Percentiles rank a stretch among this genome's conserved stretches.
phyloP scores from a whole-genome alignment of 1,140 invertebrate species.

The Drosophila watanabei region DNA sequence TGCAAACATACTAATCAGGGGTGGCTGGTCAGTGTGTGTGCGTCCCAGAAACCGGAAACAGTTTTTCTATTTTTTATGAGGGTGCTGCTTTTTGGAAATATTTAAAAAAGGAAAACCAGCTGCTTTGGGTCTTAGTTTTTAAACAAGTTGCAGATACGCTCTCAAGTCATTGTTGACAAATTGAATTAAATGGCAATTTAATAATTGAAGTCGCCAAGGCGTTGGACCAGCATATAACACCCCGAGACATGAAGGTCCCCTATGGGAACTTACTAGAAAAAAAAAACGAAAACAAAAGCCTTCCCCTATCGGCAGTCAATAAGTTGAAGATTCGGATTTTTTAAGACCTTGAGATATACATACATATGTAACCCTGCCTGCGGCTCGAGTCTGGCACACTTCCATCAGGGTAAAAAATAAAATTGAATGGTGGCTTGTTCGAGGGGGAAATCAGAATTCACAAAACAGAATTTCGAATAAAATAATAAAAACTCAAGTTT shows the following conservation, averaged over 20 bases:
- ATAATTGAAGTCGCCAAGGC: constrained; percentile 64
- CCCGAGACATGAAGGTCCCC: constrained; percentile 47
- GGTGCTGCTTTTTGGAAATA: constrained; percentile 47
- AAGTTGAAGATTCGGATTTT: constrained; percentile 42
- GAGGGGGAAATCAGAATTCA: constrained; percentile 16
- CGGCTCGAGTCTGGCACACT: constrained; percentile 58
- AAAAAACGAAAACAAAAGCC: constrained; percentile 17
- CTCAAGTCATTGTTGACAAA: constrained; percentile 71
- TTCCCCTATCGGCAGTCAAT: constrained; percentile 66
- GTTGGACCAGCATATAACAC: constrained; percentile 63
- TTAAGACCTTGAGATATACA: constrained; percentile 25
- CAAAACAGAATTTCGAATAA: constrained; percentile 19
- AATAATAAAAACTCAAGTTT: constrained; percentile 52
- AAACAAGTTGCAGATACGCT: constrained; percentile 36
- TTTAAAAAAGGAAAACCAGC: constrained; percentile 41
- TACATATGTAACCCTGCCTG: constrained; percentile 3
- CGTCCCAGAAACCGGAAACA: constrained; percentile 65
- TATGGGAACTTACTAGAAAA: constrained; percentile 42
- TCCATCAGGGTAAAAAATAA: constrained; percentile 26
- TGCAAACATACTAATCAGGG: constrained; percentile 78
- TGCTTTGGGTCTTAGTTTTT: constrained; percentile 27
- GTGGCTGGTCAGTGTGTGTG: constrained; percentile 45
- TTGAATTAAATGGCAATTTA: constrained; percentile 74
- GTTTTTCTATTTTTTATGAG: constrained; percentile 67
- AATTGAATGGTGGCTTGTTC: constrained; percentile 13